Evolutionary conservation across 2,888 invertebrate species (phyloP).

Genomic region (Leptinotarsa juncta): DNA sequence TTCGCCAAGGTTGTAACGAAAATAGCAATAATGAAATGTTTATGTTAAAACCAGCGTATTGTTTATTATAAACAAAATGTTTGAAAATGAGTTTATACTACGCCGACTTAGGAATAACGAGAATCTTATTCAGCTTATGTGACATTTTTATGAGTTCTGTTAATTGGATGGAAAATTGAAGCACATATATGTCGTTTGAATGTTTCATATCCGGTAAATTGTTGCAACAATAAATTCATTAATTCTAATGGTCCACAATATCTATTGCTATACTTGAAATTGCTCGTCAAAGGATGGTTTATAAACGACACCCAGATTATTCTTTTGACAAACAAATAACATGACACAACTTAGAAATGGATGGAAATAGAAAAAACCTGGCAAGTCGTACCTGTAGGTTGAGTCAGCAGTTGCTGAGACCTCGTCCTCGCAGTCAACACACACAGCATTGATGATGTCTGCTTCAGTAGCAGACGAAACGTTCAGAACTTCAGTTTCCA

Average conservation of each 20-base stretch:
- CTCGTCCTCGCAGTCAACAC: too few relatives aligned
- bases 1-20: conserved; percentile 42
- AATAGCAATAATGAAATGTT: conserved; percentile 44
- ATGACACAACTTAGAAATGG: too few relatives aligned
- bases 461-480: too few relatives aligned
- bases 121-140: conserved; percentile 30
- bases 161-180: conserved; percentile 23
- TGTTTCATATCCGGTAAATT: conserved; percentile 10
- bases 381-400: too few relatives aligned
- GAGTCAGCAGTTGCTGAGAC: too few relatives aligned
- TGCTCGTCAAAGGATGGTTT: too few relatives aligned
- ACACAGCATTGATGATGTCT: too few relatives aligned
- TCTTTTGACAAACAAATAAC: too few relatives aligned
- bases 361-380: too few relatives aligned
- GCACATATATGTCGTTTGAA: background rate
- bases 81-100: conserved; percentile 21
- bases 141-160: conserved; percentile 31
- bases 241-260: background rate
- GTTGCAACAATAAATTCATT: background rate
- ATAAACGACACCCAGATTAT: too few relatives aligned
- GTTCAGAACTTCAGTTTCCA: too few relatives aligned
- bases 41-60: conserved; percentile 41
- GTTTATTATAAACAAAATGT: conserved; percentile 44
- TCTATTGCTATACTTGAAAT: too few relatives aligned
- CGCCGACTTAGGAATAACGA: background rate